Evolutionary conservation across 2,113 vertebrate species (phyloP), one percentile per base, ranked within the genome.

Genomic region (Poeciliopsis retropinna): DNA sequence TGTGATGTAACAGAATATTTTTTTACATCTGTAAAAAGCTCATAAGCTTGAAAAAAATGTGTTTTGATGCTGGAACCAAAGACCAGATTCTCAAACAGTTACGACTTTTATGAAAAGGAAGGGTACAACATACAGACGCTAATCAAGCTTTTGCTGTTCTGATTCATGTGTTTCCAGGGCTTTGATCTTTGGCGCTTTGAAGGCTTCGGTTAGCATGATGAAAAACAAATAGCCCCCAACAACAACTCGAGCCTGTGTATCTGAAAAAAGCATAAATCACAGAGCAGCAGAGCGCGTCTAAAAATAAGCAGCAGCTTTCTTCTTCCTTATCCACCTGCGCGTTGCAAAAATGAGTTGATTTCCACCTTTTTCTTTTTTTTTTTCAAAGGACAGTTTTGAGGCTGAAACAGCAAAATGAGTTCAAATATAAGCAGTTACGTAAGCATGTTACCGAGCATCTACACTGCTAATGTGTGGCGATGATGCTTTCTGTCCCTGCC

Each of bases 101-200:
- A 73, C 70, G 44, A 66, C 54, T 79, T 70, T 37, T 1, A 75
- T 75, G 31, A 71, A 68, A 65, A 28, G 54, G 14, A 30, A 7
- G 47, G 66, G 14, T 61, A 64, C n/a, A 60, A 77, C 73, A 51
- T 25, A 70, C 17, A 47, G 44, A 1, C 17, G 27, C 64, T 72
- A 39, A 57, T 57, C 51, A 57, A 57, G 31, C 75, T 41, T 65
- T 70, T 76, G 44, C 68, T 78, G 76, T 47, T 84, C 29, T 32
- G 69, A 57, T 81, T 80, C 10, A 47, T 80, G 64, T 80, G 61
- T 65, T 68, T 76, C 76, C 85, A 81, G 69, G 70, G 81, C 77
- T 91, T 90, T 90, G 81, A 87, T 90, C 80, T 70, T 9, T 4
- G 75, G 70, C 54, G 65, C 85, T 93, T 89, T 89, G 88, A 90